phyloP scores from a whole-genome alignment of 2,888 invertebrate species.

The Rotaria magnacalcarata region DNA sequence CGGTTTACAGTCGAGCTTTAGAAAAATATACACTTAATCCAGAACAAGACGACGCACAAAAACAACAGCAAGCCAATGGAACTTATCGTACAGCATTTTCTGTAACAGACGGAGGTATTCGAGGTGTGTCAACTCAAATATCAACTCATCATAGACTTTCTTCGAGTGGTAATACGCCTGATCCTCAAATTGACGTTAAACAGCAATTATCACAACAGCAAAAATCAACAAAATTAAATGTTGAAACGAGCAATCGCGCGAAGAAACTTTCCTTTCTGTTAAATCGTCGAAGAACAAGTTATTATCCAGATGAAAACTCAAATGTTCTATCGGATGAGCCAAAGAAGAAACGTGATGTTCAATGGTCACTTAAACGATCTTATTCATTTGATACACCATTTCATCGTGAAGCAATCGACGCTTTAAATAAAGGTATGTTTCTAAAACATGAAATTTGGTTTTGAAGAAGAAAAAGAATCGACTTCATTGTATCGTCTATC shows the following conservation, averaged over 20 bases:
- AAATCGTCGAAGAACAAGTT: neutral
- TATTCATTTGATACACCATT: slow-evolving; percentile 35
- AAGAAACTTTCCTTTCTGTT: slow-evolving; percentile 21
- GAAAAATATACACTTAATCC: neutral
- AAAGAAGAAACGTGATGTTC: slow-evolving; percentile 12
- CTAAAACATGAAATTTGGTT: no score
- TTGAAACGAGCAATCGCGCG: neutral
- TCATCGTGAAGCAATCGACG: slow-evolving; percentile 20
- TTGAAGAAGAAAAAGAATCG: neutral
- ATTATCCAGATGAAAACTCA: neutral
- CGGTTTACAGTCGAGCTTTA: neutral
- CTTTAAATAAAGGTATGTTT: slow-evolving; percentile 26
- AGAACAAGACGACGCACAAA: neutral
- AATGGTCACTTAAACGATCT: neutral
- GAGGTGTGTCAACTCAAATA: neutral
- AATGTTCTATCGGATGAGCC: neutral
- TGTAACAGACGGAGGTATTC: neutral
- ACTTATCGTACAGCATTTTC: neutral
- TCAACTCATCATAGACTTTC: neutral
- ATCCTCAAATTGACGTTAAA: neutral
- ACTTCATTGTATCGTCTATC: neutral
- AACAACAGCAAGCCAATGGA: neutral
- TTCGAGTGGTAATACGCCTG: neutral
- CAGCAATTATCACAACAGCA: neutral
- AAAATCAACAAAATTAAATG: neutral